These are phyloP conservation scores for Limnephilus lunatus DNA, from an alignment of 2,888 invertebrate species.

Conservation along the genomic window DNA sequence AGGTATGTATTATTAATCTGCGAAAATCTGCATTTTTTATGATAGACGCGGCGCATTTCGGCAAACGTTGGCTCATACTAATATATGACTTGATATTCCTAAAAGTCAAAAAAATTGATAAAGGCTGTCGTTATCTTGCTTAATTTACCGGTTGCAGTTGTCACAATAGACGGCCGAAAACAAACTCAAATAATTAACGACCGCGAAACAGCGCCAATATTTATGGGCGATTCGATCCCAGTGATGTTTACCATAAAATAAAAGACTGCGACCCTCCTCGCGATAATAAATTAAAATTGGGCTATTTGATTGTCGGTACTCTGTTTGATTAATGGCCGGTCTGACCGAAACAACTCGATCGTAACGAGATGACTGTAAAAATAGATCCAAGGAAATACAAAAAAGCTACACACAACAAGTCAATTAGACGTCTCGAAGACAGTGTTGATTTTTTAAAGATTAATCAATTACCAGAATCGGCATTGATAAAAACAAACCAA, in stretches of 20 bases:
- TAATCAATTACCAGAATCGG: neutral
- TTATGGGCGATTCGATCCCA: neutral
- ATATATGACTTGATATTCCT: neutral
- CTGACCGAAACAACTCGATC: constrained; percentile 44
- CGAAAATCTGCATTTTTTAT: neutral
- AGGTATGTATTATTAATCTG: neutral
- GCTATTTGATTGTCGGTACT: constrained; percentile 49
- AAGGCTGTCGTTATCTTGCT: neutral
- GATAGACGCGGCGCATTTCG: no score
- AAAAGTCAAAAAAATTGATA: neutral
- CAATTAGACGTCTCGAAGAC: constrained; percentile 43
- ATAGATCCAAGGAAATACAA: constrained; percentile 33
- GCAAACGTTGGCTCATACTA: no score
- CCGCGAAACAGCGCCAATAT: neutral
- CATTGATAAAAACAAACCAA: neutral
- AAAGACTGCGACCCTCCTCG: constrained; percentile 23
- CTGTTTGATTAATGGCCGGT: constrained; percentile 47
- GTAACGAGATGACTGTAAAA: constrained; percentile 53
- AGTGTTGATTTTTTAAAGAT: neutral
- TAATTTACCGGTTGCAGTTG: neutral
- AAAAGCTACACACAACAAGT: constrained; percentile 45
- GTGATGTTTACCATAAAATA: constrained; percentile 38
- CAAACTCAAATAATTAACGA: neutral
- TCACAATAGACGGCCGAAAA: neutral
- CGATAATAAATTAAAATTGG: constrained; percentile 49